Evolutionary conservation across 2,888 invertebrate genomes (phyloP).

Genomic region (Pherbina coryleti): DNA sequence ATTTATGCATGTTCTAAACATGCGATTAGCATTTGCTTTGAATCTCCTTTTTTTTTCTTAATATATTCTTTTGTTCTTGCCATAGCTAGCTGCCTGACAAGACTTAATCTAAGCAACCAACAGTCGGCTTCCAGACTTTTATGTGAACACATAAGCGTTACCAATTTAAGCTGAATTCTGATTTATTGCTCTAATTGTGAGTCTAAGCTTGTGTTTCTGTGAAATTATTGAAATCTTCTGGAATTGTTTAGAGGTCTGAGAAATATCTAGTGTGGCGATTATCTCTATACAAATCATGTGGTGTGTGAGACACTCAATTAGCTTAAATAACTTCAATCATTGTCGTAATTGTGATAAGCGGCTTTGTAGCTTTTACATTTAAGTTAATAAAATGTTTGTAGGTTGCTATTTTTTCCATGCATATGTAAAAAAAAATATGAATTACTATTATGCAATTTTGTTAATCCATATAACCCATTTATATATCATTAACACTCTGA

Average conservation of each 20-base stretch:
- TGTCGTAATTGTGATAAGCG: no score
- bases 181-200: constrained; percentile 1
- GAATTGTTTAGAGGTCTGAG: constrained; percentile 4
- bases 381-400: no score
- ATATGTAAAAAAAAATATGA: no score
- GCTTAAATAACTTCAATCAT: background rate
- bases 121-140: background rate
- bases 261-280: background rate
- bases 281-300: background rate
- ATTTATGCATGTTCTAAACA: background rate
- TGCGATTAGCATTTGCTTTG: background rate
- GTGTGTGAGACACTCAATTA: constrained; percentile 8
- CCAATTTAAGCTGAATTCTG: constrained; percentile 11
- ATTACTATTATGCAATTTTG: no score
- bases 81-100: no score
- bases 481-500: no score
- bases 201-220: background rate
- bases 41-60: no score
- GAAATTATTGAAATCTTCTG: constrained; percentile 21
- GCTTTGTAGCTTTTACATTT: no score
- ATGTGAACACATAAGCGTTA: background rate
- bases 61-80: no score
- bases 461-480: no score
- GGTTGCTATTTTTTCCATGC: no score
- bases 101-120: background rate